A percentile compares a stretch with the other conserved stretches of the same genome.
phyloP scores from a whole-genome alignment of 2,797 vertebrate genomes.

The Amblyraja radiata region DNA sequence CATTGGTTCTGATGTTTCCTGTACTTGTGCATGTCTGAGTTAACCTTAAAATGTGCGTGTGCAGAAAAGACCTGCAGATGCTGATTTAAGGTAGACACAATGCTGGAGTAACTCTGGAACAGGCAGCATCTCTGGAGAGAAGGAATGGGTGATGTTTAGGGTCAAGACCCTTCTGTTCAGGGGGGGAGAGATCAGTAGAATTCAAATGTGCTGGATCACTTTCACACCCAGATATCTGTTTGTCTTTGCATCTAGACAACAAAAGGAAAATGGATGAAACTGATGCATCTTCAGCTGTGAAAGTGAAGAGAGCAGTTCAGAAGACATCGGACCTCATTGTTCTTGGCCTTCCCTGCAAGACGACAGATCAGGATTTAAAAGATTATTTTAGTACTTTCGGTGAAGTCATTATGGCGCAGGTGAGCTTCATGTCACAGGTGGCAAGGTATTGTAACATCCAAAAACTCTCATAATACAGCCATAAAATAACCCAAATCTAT shows the following conservation, averaged over 20 bases:
- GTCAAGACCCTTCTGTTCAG: too few species aligned
- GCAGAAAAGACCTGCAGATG: too few species aligned
- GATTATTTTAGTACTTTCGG: slow-evolving; percentile 95
- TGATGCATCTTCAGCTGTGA: slow-evolving; percentile 90
- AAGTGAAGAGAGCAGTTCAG: slow-evolving; percentile 91
- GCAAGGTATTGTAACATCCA: neutral
- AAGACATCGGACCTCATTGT: slow-evolving; percentile 97
- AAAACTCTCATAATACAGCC: too few species aligned
- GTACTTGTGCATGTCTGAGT: neutral
- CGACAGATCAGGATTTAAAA: slow-evolving; percentile 91
- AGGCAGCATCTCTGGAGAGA: too few species aligned
- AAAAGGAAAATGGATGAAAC: slow-evolving; percentile 99
- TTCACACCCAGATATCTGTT: neutral
- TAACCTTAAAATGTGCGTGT: neutral
- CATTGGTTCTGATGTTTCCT: neutral
- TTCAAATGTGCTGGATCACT: neutral
- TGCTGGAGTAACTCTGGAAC: too few species aligned
- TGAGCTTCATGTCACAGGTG: slow-evolving; percentile 49
- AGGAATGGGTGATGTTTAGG: too few species aligned
- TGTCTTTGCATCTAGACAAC: slow-evolving; percentile 68
- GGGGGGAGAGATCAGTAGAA: neutral
- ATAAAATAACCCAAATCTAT: neutral
- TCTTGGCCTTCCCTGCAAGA: slow-evolving; percentile 93
- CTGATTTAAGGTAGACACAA: too few species aligned
- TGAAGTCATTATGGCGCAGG: slow-evolving; percentile 99